Evolutionary conservation across 2,888 invertebrate species (phyloP).

Genomic region (Apeira syringaria): DNA sequence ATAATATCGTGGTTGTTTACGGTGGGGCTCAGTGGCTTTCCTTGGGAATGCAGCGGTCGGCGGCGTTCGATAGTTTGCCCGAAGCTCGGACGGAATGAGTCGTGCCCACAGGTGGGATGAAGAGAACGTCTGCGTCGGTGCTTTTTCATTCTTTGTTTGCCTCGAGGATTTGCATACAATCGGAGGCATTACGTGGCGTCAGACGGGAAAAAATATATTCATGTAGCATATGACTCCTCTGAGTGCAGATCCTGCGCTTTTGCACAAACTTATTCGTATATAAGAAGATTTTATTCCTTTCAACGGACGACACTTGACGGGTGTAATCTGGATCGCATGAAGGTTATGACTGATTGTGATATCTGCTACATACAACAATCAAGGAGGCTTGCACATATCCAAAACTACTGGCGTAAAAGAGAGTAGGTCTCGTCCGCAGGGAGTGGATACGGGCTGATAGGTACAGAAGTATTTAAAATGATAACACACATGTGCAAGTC

Average conservation of each 20-base stretch:
- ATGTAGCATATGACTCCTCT: conserved; percentile 59
- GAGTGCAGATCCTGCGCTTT: conserved; percentile 45
- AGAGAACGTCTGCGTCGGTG: conserved; percentile 67
- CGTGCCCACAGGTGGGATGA: conserved; percentile 58
- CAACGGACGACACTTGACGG: no score
- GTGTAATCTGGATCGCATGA: no score
- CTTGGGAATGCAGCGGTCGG: conserved; percentile 41
- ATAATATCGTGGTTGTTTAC: conserved; percentile 70
- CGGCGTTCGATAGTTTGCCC: conserved; percentile 49
- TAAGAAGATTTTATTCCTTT: no score
- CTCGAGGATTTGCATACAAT: conserved; percentile 79
- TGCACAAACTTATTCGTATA: no score
- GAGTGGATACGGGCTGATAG: no score
- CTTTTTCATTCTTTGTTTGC: conserved; percentile 80
- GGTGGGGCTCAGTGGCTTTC: conserved; percentile 39
- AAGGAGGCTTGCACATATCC: no score
- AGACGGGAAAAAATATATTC: conserved; percentile 62
- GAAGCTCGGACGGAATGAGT: conserved; percentile 49
- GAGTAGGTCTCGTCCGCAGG: no score
- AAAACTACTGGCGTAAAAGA: no score
- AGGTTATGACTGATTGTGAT: no score
- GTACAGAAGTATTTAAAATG: no score
- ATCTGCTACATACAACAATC: no score
- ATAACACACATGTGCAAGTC: no score
- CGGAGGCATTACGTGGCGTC: conserved; percentile 75